Evolutionary conservation across 2,797 vertebrate genomes (phyloP).

Genomic region (Mormyrops attenuatus): DNA sequence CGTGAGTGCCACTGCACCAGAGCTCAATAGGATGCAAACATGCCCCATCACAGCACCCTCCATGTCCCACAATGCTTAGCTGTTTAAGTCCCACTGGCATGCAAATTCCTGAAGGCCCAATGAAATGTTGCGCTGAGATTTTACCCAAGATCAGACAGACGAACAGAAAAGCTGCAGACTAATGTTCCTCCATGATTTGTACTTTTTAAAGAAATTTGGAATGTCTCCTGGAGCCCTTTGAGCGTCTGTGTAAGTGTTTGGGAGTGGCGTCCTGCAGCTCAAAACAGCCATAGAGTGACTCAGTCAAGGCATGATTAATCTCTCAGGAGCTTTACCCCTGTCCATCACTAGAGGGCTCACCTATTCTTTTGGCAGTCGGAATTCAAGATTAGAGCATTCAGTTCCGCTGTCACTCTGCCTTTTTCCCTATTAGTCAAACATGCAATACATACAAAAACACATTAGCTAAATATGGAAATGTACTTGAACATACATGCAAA

Average conservation of each 20-base stretch:
- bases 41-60: background rate
- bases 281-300: background rate
- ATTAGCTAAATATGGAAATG: background rate
- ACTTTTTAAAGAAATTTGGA: background rate
- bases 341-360: conserved; percentile 23
- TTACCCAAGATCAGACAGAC: background rate
- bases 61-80: background rate
- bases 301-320: background rate
- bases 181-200: background rate
- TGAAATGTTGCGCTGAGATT: background rate
- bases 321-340: background rate
- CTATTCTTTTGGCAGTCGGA: background rate
- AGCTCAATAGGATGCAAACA: background rate
- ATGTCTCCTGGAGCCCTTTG: background rate
- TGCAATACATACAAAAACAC: background rate
- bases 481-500: background rate
- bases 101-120: background rate
- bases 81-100: background rate
- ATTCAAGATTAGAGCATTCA: background rate
- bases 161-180: background rate
- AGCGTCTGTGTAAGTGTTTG: background rate
- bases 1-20: background rate
- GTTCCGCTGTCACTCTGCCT: background rate
- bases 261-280: background rate
- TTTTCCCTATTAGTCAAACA: background rate